Evolutionary conservation across 2,888 invertebrate genomes (phyloP).

Genomic region (Cantharis nigra): DNA sequence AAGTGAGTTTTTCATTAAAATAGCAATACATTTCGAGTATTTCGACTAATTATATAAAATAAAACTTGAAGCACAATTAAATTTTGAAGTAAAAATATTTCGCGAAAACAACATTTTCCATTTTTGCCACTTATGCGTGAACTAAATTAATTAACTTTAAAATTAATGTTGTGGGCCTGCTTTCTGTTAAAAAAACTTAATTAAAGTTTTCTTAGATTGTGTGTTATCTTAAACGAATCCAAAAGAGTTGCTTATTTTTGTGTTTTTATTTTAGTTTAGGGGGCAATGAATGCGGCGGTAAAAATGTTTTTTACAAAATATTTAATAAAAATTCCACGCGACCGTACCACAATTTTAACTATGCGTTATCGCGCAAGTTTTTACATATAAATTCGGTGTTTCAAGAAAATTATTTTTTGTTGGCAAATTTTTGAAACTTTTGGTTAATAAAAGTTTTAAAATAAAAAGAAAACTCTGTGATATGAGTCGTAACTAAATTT

Average conservation of each 20-base stretch:
- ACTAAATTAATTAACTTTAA: constrained; percentile 1
- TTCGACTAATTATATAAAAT: background rate
- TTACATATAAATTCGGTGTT: background rate
- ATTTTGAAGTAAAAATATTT: background rate
- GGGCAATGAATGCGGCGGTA: constrained; percentile 5
- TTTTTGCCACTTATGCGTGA: background rate
- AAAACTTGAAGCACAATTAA: background rate
- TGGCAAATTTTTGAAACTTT: constrained; percentile 3
- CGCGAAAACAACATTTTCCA: background rate
- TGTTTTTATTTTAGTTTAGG: constrained; percentile 10
- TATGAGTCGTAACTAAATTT: constrained; percentile 2
- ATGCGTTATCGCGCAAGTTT: background rate
- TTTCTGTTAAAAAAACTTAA: constrained; percentile 18
- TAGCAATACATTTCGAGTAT: background rate
- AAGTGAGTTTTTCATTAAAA: background rate
- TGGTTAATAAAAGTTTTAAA: constrained; percentile 9
- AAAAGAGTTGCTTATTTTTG: background rate
- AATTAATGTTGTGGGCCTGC: background rate
- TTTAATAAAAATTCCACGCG: background rate
- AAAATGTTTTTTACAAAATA: background rate
- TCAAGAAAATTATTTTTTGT: background rate
- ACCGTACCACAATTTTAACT: background rate
- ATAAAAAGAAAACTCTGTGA: constrained; percentile 3
- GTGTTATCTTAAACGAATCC: constrained; percentile 13
- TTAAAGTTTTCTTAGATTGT: constrained; percentile 15